These are phyloP conservation scores for Brachyptera putata DNA, from an alignment of 2,888 invertebrate genomes.

Conservation along the genomic window DNA sequence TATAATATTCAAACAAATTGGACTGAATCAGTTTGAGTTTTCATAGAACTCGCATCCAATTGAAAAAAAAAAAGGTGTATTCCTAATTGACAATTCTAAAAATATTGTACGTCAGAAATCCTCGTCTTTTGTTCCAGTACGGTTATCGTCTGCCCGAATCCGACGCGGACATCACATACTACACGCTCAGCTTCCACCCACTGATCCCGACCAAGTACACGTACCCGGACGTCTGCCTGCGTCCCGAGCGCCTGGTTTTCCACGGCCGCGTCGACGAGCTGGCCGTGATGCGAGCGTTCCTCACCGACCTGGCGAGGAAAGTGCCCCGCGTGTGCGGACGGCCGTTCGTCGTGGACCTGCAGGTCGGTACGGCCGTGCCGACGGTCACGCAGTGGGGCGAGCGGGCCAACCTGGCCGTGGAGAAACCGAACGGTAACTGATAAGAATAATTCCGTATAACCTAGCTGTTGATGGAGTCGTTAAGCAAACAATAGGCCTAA, in stretches of 20 bases:
- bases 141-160: constrained; percentile 31
- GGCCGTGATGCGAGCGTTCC: constrained; percentile 14
- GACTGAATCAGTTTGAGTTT: too few relatives aligned
- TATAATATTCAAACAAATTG: too few relatives aligned
- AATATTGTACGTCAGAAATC: too few relatives aligned
- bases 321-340: constrained; percentile 24
- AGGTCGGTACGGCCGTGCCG: not conserved
- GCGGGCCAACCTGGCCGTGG: too few relatives aligned
- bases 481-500: too few relatives aligned
- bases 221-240: constrained; percentile 29
- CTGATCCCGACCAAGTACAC: constrained; percentile 23
- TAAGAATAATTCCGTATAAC: too few relatives aligned
- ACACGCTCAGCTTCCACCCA: constrained; percentile 24
- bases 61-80: too few relatives aligned
- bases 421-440: too few relatives aligned
- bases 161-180: constrained; percentile 21
- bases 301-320: constrained; percentile 20
- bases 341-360: not conserved
- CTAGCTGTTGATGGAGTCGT: too few relatives aligned
- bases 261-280: constrained; percentile 10
- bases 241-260: constrained; percentile 2
- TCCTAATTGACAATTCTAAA: too few relatives aligned
- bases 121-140: constrained; percentile 26
- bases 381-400: too few relatives aligned
- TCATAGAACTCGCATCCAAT: too few relatives aligned